These are phyloP conservation scores for Cavia aperea DNA, from an alignment of 2,113 vertebrate species.

Conservation along the genomic window DNA sequence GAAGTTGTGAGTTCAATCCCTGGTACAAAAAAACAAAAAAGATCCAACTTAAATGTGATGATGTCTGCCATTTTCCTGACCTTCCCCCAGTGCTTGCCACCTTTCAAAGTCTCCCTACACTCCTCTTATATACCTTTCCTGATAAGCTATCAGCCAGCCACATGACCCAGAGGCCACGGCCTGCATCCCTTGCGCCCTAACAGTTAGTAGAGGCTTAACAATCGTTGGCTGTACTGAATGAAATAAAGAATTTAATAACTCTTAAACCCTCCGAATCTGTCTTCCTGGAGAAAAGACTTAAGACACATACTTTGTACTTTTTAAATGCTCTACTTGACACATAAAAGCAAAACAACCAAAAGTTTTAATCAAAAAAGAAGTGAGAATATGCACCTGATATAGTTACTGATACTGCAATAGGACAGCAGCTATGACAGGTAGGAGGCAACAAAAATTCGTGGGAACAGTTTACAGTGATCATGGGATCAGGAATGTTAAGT, in stretches of 20 bases:
- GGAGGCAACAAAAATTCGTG: not conserved
- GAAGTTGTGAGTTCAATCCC: too few species aligned
- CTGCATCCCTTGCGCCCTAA: not conserved
- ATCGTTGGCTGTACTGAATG: not conserved
- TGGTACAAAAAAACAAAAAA: not conserved
- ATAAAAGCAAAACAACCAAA: not conserved
- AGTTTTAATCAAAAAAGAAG: not conserved
- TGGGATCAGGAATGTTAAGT: not conserved
- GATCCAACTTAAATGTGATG: not conserved
- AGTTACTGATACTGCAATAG: not conserved
- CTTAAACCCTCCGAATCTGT: not conserved
- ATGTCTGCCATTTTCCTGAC: not conserved
- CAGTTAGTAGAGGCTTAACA: not conserved
- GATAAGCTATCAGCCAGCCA: not conserved
- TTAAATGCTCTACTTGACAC: not conserved
- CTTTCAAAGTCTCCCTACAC: slow-evolving; percentile 1
- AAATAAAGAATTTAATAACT: slow-evolving; percentile 9
- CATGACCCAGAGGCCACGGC: too few species aligned
- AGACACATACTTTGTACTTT: not conserved
- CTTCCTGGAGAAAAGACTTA: slow-evolving; percentile 22
- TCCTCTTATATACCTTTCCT: not conserved
- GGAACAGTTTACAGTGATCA: not conserved
- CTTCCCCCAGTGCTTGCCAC: not conserved
- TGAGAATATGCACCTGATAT: not conserved
- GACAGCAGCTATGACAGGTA: not conserved